Conservation (phyloP, 1,140 invertebrate genomes). For the Dicyema japonicum region DNA sequence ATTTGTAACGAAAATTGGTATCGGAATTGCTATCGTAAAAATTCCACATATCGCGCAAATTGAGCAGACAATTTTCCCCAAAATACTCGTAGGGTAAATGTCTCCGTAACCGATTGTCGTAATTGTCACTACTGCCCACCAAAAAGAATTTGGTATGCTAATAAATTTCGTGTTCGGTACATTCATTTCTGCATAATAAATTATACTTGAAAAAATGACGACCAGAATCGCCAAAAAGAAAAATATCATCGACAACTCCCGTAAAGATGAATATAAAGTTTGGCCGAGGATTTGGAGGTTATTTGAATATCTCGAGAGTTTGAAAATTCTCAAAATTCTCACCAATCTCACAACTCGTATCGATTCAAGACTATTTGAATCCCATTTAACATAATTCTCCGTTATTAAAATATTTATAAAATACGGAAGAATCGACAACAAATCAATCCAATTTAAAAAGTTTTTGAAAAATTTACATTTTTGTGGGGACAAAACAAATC, state of each 20-base stretch:
- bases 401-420: conserved; percentile 81
- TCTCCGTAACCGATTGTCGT: conserved; percentile 85
- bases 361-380: conserved; percentile 23
- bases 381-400: conserved; percentile 27
- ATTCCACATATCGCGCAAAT: conserved; percentile 94
- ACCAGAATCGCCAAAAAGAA: conserved; percentile 90
- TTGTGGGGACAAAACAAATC: conserved; percentile 85
- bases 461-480: conserved; percentile 92
- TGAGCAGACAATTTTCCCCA: conserved; percentile 91
- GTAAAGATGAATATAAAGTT: conserved; percentile 78
- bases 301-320: conserved; percentile 79
- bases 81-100: conserved; percentile 76
- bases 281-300: conserved; percentile 66
- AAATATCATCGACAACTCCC: conserved; percentile 91
- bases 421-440: conserved; percentile 91
- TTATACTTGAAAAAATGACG: conserved; percentile 79
- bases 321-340: conserved; percentile 91
- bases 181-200: conserved; percentile 89
- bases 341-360: conserved; percentile 78
- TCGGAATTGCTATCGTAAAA: conserved; percentile 35
- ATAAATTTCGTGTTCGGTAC: conserved; percentile 75
- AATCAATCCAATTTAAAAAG: conserved; percentile 98
- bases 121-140: conserved; percentile 61
- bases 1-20: conserved; percentile 95
- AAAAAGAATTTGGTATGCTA: conserved; percentile 41